phyloP scores from a whole-genome alignment of 2,113 vertebrate genomes.

The Piaya cayana region DNA sequence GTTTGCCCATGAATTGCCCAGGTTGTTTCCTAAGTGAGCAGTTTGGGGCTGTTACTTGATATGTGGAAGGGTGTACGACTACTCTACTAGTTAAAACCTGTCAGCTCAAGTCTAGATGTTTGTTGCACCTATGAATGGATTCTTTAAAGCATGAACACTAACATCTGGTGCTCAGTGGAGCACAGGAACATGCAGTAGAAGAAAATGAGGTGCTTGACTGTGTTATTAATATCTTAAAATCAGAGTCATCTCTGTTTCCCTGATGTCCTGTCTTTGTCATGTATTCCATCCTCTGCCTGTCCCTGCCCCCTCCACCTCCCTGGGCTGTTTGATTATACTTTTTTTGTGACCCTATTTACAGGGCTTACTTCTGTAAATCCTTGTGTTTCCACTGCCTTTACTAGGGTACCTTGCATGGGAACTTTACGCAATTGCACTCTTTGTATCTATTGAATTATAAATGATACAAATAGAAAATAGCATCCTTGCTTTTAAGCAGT shows the following conservation, averaged over 20 bases:
- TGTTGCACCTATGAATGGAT: background rate
- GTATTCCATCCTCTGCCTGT: no score
- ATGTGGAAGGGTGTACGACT: rapidly evolving
- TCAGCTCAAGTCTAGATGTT: background rate
- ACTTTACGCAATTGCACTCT: background rate
- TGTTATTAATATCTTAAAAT: background rate
- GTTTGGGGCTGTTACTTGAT: background rate
- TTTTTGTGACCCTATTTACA: background rate
- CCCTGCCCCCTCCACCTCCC: no score
- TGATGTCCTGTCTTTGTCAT: background rate
- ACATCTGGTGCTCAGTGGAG: background rate
- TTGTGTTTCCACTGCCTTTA: background rate
- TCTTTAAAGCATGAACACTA: background rate
- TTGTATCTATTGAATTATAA: constrained; percentile 48
- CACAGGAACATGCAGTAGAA: background rate
- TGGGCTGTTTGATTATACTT: background rate
- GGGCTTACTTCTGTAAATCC: background rate
- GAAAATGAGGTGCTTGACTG: background rate
- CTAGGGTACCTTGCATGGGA: background rate
- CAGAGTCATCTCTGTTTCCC: background rate
- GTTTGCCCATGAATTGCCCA: background rate
- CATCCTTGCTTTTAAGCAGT: constrained; percentile 22
- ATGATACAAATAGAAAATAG: constrained; percentile 35
- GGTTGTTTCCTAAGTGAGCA: background rate
- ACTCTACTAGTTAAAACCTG: background rate